These are phyloP conservation scores for Anthoscopus minutus DNA, from an alignment of 2,113 vertebrate genomes.

Conservation along the genomic window DNA sequence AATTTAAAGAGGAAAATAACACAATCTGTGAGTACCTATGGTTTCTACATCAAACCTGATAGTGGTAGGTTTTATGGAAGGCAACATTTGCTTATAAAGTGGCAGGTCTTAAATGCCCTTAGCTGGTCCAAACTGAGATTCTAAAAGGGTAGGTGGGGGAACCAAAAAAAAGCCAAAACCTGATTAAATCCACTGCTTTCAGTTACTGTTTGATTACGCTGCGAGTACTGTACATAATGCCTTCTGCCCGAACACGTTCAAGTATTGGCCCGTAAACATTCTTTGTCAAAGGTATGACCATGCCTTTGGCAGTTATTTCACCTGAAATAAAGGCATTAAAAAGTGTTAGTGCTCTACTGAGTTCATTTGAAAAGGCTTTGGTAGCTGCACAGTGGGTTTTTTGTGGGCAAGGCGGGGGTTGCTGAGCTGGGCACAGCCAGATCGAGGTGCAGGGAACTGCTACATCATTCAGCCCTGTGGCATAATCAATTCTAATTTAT, in stretches of 20 bases:
- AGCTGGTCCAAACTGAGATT: background rate
- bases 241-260: constrained; percentile 82
- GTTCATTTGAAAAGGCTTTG: background rate
- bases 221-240: constrained; percentile 76
- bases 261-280: constrained; percentile 85
- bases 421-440: background rate
- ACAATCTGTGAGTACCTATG: background rate
- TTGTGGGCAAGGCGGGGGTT: background rate
- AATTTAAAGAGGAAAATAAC: background rate
- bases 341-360: background rate
- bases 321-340: constrained; percentile 68
- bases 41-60: background rate
- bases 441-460: background rate
- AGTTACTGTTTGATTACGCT: constrained; percentile 70
- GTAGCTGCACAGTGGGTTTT: background rate
- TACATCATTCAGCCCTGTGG: background rate
- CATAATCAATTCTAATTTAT: background rate
- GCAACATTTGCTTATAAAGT: background rate
- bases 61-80: background rate
- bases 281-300: constrained; percentile 85
- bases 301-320: constrained; percentile 85
- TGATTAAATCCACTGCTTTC: background rate
- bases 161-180: background rate
- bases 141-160: background rate
- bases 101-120: background rate